Evolutionary conservation across 2,888 invertebrate genomes (phyloP).

Genomic region (Drosophila setosimentum): DNA sequence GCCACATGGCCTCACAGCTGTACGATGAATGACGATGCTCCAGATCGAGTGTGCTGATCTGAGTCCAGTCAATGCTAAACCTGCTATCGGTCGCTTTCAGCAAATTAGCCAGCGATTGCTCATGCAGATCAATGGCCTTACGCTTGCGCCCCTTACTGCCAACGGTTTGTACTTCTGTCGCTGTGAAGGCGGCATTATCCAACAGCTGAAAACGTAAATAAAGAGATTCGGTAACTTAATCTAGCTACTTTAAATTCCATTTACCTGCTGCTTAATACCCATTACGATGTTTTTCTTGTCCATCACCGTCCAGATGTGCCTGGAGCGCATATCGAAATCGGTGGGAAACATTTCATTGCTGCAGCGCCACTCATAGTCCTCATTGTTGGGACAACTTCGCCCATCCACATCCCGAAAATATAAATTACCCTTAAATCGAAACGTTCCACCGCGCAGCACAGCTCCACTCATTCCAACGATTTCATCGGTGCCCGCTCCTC

Average conservation of each 20-base stretch:
- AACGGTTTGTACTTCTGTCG: background rate
- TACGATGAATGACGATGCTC: slow-evolving; percentile 87
- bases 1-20: slow-evolving; percentile 91
- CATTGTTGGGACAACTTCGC: slow-evolving; percentile 87
- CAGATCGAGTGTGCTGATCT: slow-evolving; percentile 80
- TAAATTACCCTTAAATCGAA: slow-evolving; percentile 85
- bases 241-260: background rate
- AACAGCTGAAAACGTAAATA: slow-evolving; percentile 47
- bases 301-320: slow-evolving; percentile 87
- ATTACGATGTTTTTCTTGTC: slow-evolving; percentile 87
- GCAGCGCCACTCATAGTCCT: slow-evolving; percentile 87
- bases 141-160: slow-evolving; percentile 9
- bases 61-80: slow-evolving; percentile 83
- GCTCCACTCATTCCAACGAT: slow-evolving; percentile 84
- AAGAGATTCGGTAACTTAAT: background rate
- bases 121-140: slow-evolving; percentile 46
- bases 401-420: slow-evolving; percentile 89
- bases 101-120: slow-evolving; percentile 55
- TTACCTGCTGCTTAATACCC: slow-evolving; percentile 85
- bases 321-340: slow-evolving; percentile 83
- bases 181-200: slow-evolving; percentile 36
- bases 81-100: slow-evolving; percentile 52
- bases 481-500: background rate
- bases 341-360: slow-evolving; percentile 85
- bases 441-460: slow-evolving; percentile 83